These are phyloP conservation scores for Natator depressus DNA, from an alignment of 2,113 vertebrate species.

Conservation along the genomic window DNA sequence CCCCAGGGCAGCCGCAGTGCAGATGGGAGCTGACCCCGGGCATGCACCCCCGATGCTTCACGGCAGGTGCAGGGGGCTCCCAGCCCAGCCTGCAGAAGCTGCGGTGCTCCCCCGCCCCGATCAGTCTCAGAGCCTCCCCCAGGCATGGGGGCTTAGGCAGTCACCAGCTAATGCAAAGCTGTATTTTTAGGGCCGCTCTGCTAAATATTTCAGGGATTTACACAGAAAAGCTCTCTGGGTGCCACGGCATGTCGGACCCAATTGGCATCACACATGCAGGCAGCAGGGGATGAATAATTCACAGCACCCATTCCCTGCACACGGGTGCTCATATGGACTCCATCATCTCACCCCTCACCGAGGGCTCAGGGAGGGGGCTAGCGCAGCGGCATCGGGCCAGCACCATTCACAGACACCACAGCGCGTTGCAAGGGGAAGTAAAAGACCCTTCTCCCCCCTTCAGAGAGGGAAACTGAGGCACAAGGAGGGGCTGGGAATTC, in stretches of 20 bases:
- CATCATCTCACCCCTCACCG: accelerated
- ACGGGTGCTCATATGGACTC: neutral
- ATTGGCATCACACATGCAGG: neutral
- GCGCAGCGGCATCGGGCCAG: neutral
- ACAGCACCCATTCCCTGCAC: accelerated
- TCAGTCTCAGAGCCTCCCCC: neutral
- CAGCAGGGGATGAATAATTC: constrained; percentile 24
- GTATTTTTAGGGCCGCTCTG: constrained; percentile 27
- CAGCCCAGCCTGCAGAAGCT: neutral
- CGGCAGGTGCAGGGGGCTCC: no score
- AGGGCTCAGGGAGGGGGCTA: neutral
- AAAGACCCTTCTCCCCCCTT: neutral
- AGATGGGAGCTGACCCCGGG: neutral
- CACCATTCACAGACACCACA: neutral
- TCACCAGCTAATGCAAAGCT: neutral
- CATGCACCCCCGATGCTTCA: neutral
- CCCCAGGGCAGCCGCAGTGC: no score
- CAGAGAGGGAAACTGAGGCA: neutral
- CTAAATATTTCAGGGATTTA: constrained; percentile 76
- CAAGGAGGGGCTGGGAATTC: neutral
- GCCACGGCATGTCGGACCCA: accelerated
- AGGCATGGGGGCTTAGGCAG: neutral
- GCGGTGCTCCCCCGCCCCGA: neutral
- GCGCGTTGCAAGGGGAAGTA: neutral
- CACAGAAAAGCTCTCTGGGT: constrained; percentile 67